A percentile compares a stretch with the other conserved stretches of the same genome.
Conservation (phyloP, 2,797 vertebrate species). For the Mycteria americana region DNA sequence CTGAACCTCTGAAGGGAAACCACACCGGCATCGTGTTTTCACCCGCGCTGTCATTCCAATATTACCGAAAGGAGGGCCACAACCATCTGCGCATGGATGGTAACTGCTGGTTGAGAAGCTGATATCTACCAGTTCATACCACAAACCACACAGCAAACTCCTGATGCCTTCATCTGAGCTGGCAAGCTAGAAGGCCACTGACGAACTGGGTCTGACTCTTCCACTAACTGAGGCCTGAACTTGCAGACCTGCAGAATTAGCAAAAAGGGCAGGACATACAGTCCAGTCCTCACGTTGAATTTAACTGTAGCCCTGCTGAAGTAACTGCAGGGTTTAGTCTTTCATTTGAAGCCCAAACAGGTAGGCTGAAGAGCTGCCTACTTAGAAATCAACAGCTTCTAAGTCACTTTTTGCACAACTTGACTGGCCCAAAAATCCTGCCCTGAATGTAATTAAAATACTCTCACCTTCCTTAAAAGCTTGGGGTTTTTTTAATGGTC, state of each 20-base stretch:
- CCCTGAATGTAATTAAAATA: background rate
- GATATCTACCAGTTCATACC: background rate
- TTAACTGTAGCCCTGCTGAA: background rate
- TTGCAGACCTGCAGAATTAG: background rate
- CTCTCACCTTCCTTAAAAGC: background rate
- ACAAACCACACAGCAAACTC: background rate
- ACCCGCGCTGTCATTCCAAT: accelerated
- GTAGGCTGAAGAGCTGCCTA: background rate
- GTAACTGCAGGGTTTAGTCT: background rate
- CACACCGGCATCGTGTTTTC: background rate
- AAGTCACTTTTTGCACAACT: background rate
- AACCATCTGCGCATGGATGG: background rate
- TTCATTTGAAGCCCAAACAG: background rate
- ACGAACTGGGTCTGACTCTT: background rate
- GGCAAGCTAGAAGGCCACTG: background rate
- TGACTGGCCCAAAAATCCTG: background rate
- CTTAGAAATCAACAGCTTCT: background rate
- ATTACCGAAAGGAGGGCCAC: background rate
- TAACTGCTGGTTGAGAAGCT: background rate
- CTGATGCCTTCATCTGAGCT: background rate
- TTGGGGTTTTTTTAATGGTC: background rate
- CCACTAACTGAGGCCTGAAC: background rate
- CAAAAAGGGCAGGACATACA: background rate
- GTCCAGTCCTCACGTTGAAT: background rate
- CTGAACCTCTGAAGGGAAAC: background rate